These are phyloP conservation scores for Caenorhabditis sp. DNA, from an alignment of 2,888 invertebrate genomes.

Conservation along the genomic window DNA sequence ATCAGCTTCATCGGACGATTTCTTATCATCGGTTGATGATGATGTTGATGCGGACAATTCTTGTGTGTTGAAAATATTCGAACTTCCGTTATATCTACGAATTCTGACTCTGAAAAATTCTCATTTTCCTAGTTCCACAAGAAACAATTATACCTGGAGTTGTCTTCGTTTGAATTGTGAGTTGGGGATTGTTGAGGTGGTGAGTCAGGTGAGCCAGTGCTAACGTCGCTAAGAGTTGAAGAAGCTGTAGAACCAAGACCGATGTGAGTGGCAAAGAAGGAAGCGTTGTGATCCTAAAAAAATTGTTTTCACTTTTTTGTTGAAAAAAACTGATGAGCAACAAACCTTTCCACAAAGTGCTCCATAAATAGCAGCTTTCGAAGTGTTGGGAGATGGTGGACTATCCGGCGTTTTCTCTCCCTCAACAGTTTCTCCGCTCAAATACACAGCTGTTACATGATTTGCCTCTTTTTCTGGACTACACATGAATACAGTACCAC, in stretches of 20 bases:
- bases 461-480: constrained; percentile 7
- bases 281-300: constrained; percentile 6
- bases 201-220: constrained; percentile 16
- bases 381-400: constrained; percentile 53
- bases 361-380: constrained; percentile 41
- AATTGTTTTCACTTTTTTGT: neutral
- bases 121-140: neutral
- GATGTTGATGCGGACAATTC: constrained; percentile 27
- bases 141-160: neutral
- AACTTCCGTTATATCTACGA: constrained; percentile 22
- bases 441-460: neutral
- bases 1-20: constrained; percentile 28
- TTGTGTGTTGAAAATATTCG: constrained; percentile 23
- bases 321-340: neutral
- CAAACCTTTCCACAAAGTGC: constrained; percentile 20
- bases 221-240: constrained; percentile 28
- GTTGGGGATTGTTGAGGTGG: neutral
- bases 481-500: constrained; percentile 17
- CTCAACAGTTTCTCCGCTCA: neutral
- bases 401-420: constrained; percentile 8
- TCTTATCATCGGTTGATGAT: constrained; percentile 31
- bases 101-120: constrained; percentile 18
- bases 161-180: neutral
- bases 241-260: constrained; percentile 21
- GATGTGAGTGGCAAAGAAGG: neutral